A percentile compares a stretch with the other conserved stretches of the same genome.
phyloP scores from a whole-genome alignment of 2,888 invertebrate species.

The Acanthosoma haemorrhoidale region DNA sequence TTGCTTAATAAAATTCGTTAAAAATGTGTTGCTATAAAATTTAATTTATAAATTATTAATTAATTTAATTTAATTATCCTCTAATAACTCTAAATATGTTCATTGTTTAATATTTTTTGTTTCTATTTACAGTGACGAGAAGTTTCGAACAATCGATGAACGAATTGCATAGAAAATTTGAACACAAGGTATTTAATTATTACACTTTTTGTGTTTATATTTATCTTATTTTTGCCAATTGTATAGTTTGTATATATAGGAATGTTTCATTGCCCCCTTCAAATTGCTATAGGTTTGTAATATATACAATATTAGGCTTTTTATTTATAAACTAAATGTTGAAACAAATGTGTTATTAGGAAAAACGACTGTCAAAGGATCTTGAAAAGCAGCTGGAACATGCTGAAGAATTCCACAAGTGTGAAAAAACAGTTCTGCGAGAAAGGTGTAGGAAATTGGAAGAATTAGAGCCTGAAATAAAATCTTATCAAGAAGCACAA shows the following conservation, averaged over 20 bases:
- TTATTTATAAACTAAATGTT: neutral
- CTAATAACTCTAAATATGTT: too few relatives aligned
- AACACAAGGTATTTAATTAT: constrained; percentile 15
- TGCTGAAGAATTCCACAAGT: constrained; percentile 35
- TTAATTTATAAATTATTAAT: too few relatives aligned
- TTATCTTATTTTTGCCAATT: neutral
- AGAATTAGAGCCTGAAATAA: constrained; percentile 29
- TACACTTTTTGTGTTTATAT: neutral
- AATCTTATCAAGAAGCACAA: constrained; percentile 38
- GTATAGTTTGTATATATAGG: neutral
- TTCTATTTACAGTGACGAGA: constrained; percentile 46
- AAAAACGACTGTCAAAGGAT: constrained; percentile 33
- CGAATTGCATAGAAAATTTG: constrained; percentile 44
- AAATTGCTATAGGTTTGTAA: too few relatives aligned
- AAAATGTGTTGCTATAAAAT: too few relatives aligned
- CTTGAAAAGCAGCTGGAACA: constrained; percentile 36
- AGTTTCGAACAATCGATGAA: constrained; percentile 43
- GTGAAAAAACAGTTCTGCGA: neutral
- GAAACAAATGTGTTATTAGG: constrained; percentile 30
- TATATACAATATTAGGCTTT: too few relatives aligned
- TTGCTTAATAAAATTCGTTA: too few relatives aligned
- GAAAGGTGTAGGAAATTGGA: constrained; percentile 2
- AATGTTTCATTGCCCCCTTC: too few relatives aligned
- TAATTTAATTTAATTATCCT: too few relatives aligned
- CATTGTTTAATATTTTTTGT: too few relatives aligned